phyloP scores from a whole-genome alignment of 2,797 vertebrate species.

The Acipenser oxyrinchus region DNA sequence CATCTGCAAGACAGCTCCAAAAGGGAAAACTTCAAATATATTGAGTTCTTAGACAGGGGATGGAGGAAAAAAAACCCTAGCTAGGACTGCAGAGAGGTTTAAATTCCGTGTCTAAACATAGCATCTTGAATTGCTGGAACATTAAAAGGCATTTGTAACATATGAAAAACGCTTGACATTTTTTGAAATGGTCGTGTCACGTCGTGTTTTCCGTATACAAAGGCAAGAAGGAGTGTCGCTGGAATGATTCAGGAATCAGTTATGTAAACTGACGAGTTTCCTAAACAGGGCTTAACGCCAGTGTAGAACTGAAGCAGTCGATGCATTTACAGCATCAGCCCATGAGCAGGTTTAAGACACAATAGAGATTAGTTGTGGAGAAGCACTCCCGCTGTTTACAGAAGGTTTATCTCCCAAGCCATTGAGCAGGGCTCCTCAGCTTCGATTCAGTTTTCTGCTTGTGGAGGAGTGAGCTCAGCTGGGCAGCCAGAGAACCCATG shows the following conservation, averaged over 20 bases:
- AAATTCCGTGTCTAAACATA: too few relatives aligned
- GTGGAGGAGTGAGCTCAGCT: slow-evolving; percentile 73
- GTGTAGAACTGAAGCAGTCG: slow-evolving; percentile 24
- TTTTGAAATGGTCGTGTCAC: too few relatives aligned
- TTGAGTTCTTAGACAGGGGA: too few relatives aligned
- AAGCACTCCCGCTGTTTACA: slow-evolving; percentile 42
- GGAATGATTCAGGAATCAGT: slow-evolving; percentile 3
- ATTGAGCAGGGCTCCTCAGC: slow-evolving; percentile 65
- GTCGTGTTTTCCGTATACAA: too few relatives aligned
- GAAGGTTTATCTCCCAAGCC: slow-evolving; percentile 68
- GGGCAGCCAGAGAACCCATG: slow-evolving; percentile 58
- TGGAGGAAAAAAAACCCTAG: too few relatives aligned
- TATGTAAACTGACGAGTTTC: slow-evolving; percentile 28
- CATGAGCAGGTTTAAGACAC: slow-evolving; percentile 33
- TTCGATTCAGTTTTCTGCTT: slow-evolving; percentile 59
- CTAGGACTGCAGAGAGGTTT: too few relatives aligned
- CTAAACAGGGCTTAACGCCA: slow-evolving; percentile 31
- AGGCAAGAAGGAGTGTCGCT: too few relatives aligned
- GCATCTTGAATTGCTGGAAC: too few relatives aligned
- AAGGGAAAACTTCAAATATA: neutral
- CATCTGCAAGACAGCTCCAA: neutral
- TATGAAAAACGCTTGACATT: too few relatives aligned
- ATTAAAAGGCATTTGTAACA: too few relatives aligned
- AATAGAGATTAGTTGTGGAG: slow-evolving; percentile 39
- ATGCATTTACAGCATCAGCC: slow-evolving; percentile 33